A percentile compares a stretch with the other conserved stretches of the same genome.
Evolutionary conservation across 2,888 invertebrate genomes (phyloP).

Genomic region (Sialis lutaria): DNA sequence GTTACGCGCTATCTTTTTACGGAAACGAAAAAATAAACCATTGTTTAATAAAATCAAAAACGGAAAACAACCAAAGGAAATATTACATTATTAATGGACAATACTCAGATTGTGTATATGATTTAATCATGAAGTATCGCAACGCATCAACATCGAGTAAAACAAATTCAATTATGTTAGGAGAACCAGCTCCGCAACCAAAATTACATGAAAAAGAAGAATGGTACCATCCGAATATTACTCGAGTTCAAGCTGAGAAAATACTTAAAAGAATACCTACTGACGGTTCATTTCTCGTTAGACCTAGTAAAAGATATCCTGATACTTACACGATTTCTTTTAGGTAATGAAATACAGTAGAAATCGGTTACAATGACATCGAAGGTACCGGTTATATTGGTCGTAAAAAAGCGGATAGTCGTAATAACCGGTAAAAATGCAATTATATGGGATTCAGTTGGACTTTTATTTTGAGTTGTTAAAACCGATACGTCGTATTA

Average conservation of each 20-base stretch:
- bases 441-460: no score
- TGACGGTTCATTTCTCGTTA: slow-evolving; percentile 88
- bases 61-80: slow-evolving; percentile 73
- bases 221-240: slow-evolving; percentile 78
- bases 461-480: no score
- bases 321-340: slow-evolving; percentile 91
- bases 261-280: slow-evolving; percentile 64
- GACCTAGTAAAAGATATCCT: slow-evolving; percentile 75
- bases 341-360: no score
- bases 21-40: slow-evolving; percentile 78
- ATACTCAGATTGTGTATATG: slow-evolving; percentile 82
- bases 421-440: no score
- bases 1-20: slow-evolving; percentile 92
- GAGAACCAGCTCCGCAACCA: slow-evolving; percentile 87
- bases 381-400: no score
- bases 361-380: no score
- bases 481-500: no score
- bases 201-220: slow-evolving; percentile 85
- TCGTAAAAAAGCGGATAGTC: no score
- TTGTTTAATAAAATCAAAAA: slow-evolving; percentile 78
- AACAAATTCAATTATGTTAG: slow-evolving; percentile 75
- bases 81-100: slow-evolving; percentile 80
- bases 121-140: slow-evolving; percentile 78
- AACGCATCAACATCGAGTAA: slow-evolving; percentile 72
- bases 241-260: slow-evolving; percentile 73